Base-by-base conservation (phyloP, 2,113 vertebrate species). In the Herpetotheres cachinnans region DNA sequence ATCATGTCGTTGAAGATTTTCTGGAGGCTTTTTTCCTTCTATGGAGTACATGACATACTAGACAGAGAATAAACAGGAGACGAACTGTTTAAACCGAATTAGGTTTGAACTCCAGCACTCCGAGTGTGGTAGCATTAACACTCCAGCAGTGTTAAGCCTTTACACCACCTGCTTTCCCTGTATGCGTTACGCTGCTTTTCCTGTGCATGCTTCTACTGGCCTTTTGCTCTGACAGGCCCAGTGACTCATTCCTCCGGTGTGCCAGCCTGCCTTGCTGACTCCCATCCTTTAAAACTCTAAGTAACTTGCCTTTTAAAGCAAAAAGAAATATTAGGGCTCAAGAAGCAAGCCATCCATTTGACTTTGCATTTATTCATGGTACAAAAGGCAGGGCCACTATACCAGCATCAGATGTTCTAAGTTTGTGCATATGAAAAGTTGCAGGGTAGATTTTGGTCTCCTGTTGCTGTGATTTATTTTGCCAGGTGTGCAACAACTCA, bases 401-500 rank as follows among this genome's bases (percentile, higher is more conserved):
- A 85, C 65, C 21, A 30, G 29, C 63, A 29, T 90, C 81, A 93
- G 55, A 83, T 93, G 49, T 95, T 80, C 58, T 73, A 67, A 46
- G 27, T 93, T 90, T 58, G 50, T 71, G 49, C 70, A 32, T 73
- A 76, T 71, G 85, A 72, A 94, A 97, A 95, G 81, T 92, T 83
- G 32, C 96, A 94, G 66, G 55, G 49, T 93, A 93, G 89, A 93
- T 96, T 96, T 86, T 93, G 72, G 74, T 86, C 56, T 96, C 66
- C 87, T 95, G 56, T 96, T 74, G 93, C 92, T 38, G 87, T 96
- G 70, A 86, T 95, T 97, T 97, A 98, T 98, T 97, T 97, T 86
- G 54, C 97, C 97, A 97, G 89, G 93, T 98, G 90, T 91, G 32
- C 90, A 95, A 46, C 70, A 92, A 95, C 62, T 59, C 86, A 78